Conservation (phyloP, 1,140 invertebrate genomes). For the Lepeophtheirus salmonis region DNA sequence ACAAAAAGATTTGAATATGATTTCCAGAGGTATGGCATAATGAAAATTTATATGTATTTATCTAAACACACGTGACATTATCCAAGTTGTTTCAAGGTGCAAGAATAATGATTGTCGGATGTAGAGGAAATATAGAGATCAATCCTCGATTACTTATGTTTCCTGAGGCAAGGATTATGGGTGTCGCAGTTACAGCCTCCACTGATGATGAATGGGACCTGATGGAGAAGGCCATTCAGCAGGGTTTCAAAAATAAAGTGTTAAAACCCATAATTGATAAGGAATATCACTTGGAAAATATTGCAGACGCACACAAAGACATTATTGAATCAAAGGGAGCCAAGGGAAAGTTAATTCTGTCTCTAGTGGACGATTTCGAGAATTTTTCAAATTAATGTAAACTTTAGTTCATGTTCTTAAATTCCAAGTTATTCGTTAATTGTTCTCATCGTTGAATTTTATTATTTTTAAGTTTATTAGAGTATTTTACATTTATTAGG, state of each 20-base stretch:
- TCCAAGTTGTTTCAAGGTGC: neutral
- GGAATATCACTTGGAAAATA: neutral
- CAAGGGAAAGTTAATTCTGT: neutral
- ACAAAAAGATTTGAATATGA: constrained; percentile 32
- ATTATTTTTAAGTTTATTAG: too few relatives aligned
- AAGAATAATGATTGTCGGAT: constrained; percentile 31
- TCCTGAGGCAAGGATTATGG: constrained; percentile 33
- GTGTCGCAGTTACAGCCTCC: constrained; percentile 28
- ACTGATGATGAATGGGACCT: constrained; percentile 26
- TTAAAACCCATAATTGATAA: neutral
- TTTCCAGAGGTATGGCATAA: constrained; percentile 29
- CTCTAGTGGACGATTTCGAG: neutral
- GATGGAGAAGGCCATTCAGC: neutral
- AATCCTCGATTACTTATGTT: constrained; percentile 33
- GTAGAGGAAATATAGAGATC: constrained; percentile 31
- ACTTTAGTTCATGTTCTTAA: too few relatives aligned
- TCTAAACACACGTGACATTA: too few relatives aligned
- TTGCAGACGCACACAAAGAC: neutral
- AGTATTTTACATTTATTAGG: too few relatives aligned
- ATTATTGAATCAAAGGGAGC: neutral
- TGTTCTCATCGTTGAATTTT: too few relatives aligned
- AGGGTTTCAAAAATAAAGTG: neutral
- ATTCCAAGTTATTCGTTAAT: too few relatives aligned
- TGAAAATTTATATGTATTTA: constrained; percentile 8
- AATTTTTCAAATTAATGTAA: too few relatives aligned